phyloP scores from a whole-genome alignment of 2,113 vertebrate genomes.

The Reinhardtius hippoglossoides region DNA sequence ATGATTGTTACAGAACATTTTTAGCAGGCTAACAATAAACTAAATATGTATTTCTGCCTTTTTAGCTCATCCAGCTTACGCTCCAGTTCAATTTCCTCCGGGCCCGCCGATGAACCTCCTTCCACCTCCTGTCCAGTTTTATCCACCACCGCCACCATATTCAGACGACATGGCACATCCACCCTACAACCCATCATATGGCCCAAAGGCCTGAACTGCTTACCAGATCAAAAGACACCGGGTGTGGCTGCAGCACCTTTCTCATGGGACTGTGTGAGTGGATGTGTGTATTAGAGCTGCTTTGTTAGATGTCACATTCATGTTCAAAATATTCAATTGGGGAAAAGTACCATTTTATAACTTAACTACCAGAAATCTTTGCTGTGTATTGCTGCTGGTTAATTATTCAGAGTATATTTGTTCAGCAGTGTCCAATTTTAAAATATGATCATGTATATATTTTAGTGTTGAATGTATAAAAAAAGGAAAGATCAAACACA shows the following conservation, averaged over 20 bases:
- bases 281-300: background rate
- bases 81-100: background rate
- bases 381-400: too few relatives aligned
- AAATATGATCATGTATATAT: too few relatives aligned
- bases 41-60: slow-evolving; percentile 10
- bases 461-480: too few relatives aligned
- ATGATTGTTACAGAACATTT: background rate
- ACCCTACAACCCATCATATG: slow-evolving; percentile 60
- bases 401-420: too few relatives aligned
- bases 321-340: too few relatives aligned
- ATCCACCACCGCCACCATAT: background rate
- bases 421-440: too few relatives aligned
- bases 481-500: background rate
- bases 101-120: background rate
- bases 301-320: too few relatives aligned
- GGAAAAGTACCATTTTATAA: too few relatives aligned
- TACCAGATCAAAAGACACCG: background rate
- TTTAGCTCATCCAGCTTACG: slow-evolving; percentile 21
- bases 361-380: too few relatives aligned
- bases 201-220: background rate
- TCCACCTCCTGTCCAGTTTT: background rate
- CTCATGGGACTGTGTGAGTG: background rate
- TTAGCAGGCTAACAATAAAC: background rate
- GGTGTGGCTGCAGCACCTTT: background rate
- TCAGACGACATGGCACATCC: slow-evolving; percentile 9